Base-by-base conservation (phyloP, 2,797 vertebrate genomes). In the Limnodromus scolopaceus region DNA sequence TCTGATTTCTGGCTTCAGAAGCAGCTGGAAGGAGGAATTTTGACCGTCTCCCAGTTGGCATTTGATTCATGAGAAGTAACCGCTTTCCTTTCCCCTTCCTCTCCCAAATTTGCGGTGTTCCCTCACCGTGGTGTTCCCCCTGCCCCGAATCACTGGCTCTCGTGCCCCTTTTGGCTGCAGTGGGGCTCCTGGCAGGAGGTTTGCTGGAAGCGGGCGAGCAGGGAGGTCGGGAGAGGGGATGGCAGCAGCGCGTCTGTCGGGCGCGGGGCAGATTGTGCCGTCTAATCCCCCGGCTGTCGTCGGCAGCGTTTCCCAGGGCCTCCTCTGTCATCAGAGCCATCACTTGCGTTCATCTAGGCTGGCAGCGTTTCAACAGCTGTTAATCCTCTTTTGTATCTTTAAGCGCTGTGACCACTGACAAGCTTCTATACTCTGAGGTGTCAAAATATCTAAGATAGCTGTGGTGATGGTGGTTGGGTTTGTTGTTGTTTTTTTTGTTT, bases 371-470 rank as follows among this genome's bases (percentile, higher is more conserved):
- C 93, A 95, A 63, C 93, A 96, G 85, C 80, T 95, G 81, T 96
- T 97, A 95, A 97, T 97, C 96, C 81, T 95, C 78, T 95, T 95
- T 95, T 92, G 93, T 95, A 55, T 95, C 94, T 92, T 89, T 93
- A 88, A 92, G 91, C 65, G 23, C 83, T 57, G 32, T 95, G 97
- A 85, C 95, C 94, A n/a, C 65, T 82, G 93, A 93, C 95, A 96
- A 84, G 92, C 74, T 89, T 82, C 93, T 91, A 2, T 83, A 70
- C 51, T 92, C 81, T 19, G 70, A 82, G 87, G 85, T 95, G 93
- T 92, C 92, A 58, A 14, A 82, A 84, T 94, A 92, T 25, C 88
- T 84, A 36, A 87, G 92, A 96, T 86, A 96, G 48, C 87, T 49
- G 39, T 39, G 66, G 84, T 36, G 49, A 30, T 87, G 63, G 55